Base-by-base conservation (phyloP, 92 coral and sea anemone genomes). In the Parazoanthus swiftii region DNA sequence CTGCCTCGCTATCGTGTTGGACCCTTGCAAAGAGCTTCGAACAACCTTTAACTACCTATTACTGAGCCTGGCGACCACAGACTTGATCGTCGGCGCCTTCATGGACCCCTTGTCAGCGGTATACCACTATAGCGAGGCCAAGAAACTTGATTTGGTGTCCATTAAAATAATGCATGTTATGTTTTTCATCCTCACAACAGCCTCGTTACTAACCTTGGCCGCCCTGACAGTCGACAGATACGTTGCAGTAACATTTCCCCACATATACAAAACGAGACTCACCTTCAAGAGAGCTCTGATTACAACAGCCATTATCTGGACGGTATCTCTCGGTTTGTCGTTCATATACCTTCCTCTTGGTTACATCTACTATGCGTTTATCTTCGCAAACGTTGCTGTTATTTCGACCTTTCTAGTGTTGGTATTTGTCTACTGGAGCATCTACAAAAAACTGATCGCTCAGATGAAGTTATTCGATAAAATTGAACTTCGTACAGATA, bases 351-450 rank as follows among this genome's bases (percentile, higher is more conserved):
- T 96, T 77, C 80, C 91, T 46, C 85, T 96, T 16, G 99, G 98
- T 0, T 94, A 86, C 78, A 92, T 96, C 26, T 85, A 81, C 18
- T 95, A 93, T 65, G 91, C 95, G 67, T 88, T 96, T 14, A 88
- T 96, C 66, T 96, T 95, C 42, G 98, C 93, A 36, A 95, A 93
- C 89, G 93, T 96, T 10, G 95, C 95, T 6, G 96, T 96, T 0
- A 88, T 93, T 66, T 85, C 92, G 80, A 96, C 99, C 3, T 94
- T 95, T 66, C 86, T 88, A 46, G 95, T 95, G 11, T 92, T 96
- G 2, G 84, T 92, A 8, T 96, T 96, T 80, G 95, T 93, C 25
- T 95, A 95, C 86, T 71, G 79, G 42, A 92, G 94, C 18, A 96
- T 96, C 42, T 85, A 87, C 84, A 93, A 89, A 35, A 85, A 87